Evolutionary conservation across 2,113 vertebrate genomes (phyloP).

Genomic region (Gallinago paraguaiae): DNA sequence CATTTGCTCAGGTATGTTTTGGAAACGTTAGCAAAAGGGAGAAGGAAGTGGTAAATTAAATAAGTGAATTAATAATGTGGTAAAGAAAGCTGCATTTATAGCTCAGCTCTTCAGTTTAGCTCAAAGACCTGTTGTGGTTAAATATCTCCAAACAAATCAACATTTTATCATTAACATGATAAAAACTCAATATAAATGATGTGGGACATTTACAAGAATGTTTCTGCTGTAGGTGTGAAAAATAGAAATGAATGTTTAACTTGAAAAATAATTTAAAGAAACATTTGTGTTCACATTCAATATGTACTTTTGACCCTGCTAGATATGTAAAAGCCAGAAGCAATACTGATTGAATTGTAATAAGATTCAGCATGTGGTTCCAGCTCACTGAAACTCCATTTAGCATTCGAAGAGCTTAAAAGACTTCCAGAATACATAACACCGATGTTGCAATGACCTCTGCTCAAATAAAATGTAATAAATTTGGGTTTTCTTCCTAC

Average conservation of each 20-base stretch:
- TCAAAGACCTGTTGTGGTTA: neutral
- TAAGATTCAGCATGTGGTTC: neutral
- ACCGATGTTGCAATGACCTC: neutral
- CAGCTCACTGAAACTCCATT: neutral
- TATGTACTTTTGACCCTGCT: neutral
- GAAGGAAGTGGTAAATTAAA: neutral
- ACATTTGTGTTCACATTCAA: neutral
- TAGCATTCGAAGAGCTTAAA: neutral
- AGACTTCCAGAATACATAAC: neutral
- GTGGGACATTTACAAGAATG: neutral
- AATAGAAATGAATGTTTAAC: neutral
- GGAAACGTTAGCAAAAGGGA: neutral
- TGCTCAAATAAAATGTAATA: neutral
- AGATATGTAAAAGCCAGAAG: neutral
- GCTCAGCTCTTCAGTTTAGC: neutral
- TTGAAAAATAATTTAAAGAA: neutral
- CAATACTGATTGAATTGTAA: neutral
- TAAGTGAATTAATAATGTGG: neutral
- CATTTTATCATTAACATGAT: neutral
- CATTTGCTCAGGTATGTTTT: neutral
- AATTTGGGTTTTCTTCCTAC: neutral
- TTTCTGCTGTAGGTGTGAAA: neutral
- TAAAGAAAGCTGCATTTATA: neutral
- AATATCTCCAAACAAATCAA: neutral
- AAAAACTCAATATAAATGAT: neutral